Base-by-base conservation (phyloP, 2,888 invertebrate genomes). In the Agriopis aurantiaria region DNA sequence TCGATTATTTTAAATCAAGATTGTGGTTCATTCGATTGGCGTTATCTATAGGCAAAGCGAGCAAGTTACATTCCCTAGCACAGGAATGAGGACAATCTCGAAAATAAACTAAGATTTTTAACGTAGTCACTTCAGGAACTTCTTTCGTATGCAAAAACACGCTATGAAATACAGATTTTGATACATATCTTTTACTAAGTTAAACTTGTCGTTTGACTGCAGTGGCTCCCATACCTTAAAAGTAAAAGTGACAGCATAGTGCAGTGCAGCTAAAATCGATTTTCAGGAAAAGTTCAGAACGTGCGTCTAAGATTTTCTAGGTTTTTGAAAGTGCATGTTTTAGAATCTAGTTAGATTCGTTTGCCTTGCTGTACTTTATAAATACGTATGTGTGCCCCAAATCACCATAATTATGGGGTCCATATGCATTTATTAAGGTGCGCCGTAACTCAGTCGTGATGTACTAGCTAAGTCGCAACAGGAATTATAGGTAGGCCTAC, bases 41-140 rank as follows among this genome's bases (percentile, higher is more conserved):
- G 61, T 83, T 83, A 85, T 81, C 82, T 85, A n/a, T n/a, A 84
- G 83, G 82, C 82, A 79, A 82, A 83, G 80, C 83, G 82, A 82
- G 82, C 82, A 85, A 77, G 84, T 84, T 86, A 91, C 90, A 91
- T 91, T 91, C 89, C 83, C 89, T 87, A 17, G 81, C 83, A 81
- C 80, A 82, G 82, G 84, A 92, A 92, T 90, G 91, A 87, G 92
- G 90, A 83, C 86, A 83, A 80, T 88, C 86, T 90, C 87, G 87
- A 90, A 89, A 89, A 90, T 90, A 91, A 89, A 85, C 89, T 77
- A 77, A 71, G 82, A 82, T 90, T 90, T 91, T 90, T 88, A 85
- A 80, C 81, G 85, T 81, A 82, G 82, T 79, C 74, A 69, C 75
- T 72, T 76, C 65, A 71, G 69, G 60, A 68, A 71, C 63, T 70